Evolutionary conservation across 2,888 invertebrate genomes (phyloP).

Genomic region (Caenorhabditis sp.): DNA sequence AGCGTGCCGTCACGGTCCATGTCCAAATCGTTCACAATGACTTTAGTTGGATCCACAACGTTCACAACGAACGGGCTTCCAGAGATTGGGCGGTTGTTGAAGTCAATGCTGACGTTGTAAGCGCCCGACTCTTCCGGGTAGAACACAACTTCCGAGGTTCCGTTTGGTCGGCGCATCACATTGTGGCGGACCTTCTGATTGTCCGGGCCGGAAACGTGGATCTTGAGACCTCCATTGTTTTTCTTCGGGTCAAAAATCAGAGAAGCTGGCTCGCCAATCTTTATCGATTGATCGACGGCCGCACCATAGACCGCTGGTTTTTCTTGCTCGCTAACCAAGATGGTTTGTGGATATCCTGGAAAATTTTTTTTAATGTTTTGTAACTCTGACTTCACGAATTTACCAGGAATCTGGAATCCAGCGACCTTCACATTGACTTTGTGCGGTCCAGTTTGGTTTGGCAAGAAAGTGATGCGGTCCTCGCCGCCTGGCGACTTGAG

Average conservation of each 20-base stretch:
- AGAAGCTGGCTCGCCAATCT: conserved; percentile 80
- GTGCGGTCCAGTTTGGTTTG: conserved; percentile 75
- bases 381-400: not conserved
- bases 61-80: conserved; percentile 74
- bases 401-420: conserved; percentile 77
- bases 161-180: conserved; percentile 69
- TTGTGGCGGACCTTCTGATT: conserved; percentile 72
- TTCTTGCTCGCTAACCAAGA: conserved; percentile 73
- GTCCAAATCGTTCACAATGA: conserved; percentile 67
- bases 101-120: conserved; percentile 74
- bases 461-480: conserved; percentile 75
- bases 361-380: not conserved
- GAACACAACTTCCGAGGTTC: conserved; percentile 74
- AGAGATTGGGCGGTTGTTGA: conserved; percentile 82
- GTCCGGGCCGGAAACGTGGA: conserved; percentile 68
- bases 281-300: conserved; percentile 80
- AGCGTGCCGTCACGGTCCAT: conserved; percentile 74
- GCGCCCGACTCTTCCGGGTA: conserved; percentile 72
- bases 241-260: conserved; percentile 81
- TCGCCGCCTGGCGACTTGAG: conserved; percentile 70
- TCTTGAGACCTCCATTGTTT: conserved; percentile 76
- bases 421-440: conserved; percentile 72
- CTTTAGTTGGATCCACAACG: conserved; percentile 77
- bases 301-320: conserved; percentile 80
- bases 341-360: conserved; percentile 68